Conservation (phyloP, 2,113 vertebrate species). For the Esox niger region DNA sequence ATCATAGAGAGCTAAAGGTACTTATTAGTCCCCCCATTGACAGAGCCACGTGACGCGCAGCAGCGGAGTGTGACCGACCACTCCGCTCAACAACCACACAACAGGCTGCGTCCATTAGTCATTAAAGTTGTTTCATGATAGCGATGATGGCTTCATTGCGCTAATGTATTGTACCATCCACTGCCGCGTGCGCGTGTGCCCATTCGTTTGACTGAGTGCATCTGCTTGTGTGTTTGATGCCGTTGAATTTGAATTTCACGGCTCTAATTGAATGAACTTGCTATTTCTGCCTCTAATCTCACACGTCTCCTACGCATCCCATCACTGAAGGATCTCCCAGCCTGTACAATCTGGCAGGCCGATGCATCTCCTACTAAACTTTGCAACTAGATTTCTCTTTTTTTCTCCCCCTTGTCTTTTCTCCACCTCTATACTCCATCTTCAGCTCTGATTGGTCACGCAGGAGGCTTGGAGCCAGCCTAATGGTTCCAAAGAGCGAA, state of each 20-base stretch:
- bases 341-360: neutral
- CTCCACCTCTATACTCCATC: neutral
- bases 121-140: too few relatives aligned
- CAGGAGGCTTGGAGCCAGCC: neutral
- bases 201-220: slow-evolving; percentile 1
- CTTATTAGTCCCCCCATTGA: too few relatives aligned
- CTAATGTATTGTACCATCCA: neutral
- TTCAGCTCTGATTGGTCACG: neutral
- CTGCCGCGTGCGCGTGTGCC: slow-evolving; percentile 8
- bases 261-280: slow-evolving; percentile 10
- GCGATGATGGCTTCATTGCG: too few relatives aligned
- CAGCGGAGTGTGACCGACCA: too few relatives aligned
- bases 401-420: neutral
- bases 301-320: neutral
- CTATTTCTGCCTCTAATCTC: neutral
- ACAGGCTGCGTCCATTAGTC: too few relatives aligned
- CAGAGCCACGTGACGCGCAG: too few relatives aligned
- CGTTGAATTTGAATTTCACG: slow-evolving; percentile 9
- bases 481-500: neutral
- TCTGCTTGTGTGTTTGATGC: neutral
- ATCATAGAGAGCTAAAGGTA: too few relatives aligned
- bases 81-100: too few relatives aligned
- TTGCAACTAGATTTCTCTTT: neutral
- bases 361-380: slow-evolving; percentile 17
- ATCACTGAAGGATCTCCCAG: slow-evolving; percentile 11